Conservation (phyloP, 2,888 invertebrate genomes). For the Lottia scabra region DNA sequence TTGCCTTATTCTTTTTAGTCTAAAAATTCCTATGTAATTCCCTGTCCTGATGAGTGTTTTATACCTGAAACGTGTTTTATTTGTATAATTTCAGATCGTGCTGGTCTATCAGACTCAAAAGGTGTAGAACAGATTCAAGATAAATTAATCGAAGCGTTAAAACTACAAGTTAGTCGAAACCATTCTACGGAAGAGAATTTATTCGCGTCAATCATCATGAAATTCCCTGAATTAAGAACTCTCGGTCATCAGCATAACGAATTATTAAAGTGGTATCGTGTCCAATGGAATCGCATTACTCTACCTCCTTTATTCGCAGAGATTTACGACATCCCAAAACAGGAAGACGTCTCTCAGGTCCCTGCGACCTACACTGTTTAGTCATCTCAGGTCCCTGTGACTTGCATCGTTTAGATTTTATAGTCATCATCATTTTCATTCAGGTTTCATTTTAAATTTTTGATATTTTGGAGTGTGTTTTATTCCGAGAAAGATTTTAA, state of each 20-base stretch:
- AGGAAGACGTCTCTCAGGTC: conserved; percentile 33
- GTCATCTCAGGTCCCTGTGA: too few species aligned
- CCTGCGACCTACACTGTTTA: background rate
- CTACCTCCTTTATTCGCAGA: conserved; percentile 95
- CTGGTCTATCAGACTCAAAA: conserved; percentile 84
- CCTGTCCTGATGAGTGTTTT: conserved; percentile 13
- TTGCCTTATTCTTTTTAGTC: too few species aligned
- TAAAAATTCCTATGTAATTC: too few species aligned
- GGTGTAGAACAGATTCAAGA: conserved; percentile 84
- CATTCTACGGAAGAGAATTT: conserved; percentile 75
- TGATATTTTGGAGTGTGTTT: too few species aligned
- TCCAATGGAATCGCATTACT: conserved; percentile 79
- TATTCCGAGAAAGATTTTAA: too few species aligned
- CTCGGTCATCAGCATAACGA: conserved; percentile 86
- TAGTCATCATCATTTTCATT: too few species aligned
- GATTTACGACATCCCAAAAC: conserved; percentile 86
- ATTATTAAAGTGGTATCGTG: conserved; percentile 85
- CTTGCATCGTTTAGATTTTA: too few species aligned
- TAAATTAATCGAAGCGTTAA: conserved; percentile 87
- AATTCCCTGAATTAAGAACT: conserved; percentile 82
- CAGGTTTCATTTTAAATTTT: too few species aligned
- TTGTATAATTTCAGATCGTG: conserved; percentile 75
- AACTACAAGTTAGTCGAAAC: conserved; percentile 78
- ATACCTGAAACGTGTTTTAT: background rate
- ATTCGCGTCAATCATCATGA: conserved; percentile 74